Conservation (phyloP, 2,113 vertebrate species). For the Cinclus cinclus region DNA sequence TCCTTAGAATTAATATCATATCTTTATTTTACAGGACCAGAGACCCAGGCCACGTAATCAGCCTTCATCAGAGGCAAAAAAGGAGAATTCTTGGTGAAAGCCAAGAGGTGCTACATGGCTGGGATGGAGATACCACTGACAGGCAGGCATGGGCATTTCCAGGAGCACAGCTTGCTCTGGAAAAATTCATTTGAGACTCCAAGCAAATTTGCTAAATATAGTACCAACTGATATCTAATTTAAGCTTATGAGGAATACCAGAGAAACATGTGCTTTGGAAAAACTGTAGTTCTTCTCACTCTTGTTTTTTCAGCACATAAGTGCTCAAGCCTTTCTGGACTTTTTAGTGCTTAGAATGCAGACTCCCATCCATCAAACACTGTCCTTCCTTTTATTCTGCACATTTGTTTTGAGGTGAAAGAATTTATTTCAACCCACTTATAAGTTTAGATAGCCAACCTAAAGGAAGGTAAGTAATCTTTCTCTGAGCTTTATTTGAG, state of each 20-base stretch:
- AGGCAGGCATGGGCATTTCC: background rate
- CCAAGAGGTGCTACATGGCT: background rate
- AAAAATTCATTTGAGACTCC: slow-evolving; percentile 48
- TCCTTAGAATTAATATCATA: background rate
- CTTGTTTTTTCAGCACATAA: background rate
- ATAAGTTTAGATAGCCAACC: background rate
- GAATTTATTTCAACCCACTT: background rate
- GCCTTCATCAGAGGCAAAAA: background rate
- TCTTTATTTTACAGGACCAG: background rate
- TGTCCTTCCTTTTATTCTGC: background rate
- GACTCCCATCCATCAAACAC: background rate
- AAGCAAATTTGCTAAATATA: slow-evolving; percentile 63
- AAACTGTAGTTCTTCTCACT: slow-evolving; percentile 10
- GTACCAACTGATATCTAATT: slow-evolving; percentile 36
- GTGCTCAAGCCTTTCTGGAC: background rate
- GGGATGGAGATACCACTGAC: background rate
- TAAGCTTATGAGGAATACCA: slow-evolving; percentile 56
- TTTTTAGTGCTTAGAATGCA: background rate
- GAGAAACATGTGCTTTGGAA: slow-evolving; percentile 55
- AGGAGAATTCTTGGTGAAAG: background rate
- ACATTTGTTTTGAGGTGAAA: background rate
- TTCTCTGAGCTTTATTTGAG: background rate
- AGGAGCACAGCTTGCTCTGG: background rate
- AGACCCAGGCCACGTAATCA: background rate
- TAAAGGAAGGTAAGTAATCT: background rate